Base-by-base conservation (phyloP, 2,797 vertebrate species). In the Gymnodraco acuticeps region DNA sequence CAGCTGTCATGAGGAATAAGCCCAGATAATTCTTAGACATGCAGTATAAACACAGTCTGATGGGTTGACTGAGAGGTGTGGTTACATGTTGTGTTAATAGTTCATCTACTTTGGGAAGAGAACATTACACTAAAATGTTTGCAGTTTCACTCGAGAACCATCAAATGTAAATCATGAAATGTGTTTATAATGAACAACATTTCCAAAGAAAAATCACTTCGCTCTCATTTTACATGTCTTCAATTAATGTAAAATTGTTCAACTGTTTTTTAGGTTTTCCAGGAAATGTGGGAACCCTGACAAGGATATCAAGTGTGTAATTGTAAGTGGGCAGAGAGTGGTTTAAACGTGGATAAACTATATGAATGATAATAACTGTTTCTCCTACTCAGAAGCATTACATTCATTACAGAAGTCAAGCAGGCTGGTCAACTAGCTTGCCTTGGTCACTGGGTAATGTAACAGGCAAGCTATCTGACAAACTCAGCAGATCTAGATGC, bases 1-100 rank as follows among this genome's bases (percentile, higher is more conserved):
- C 97, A 0, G 96, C 98, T 99, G 90, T 54, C 2, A 16, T 2
- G 38, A 86, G 15, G 71, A 41, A 66, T 1, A 8, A 13, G 4
- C 5, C 2, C 38, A 23, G 13, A 1, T 33, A 2, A 65, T 10
- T 12, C 1, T 5, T 33, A 15, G 2, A 38, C 47, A n/a, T 15
- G 41, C 15, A 53, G 14, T 8, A 45, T 51, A 23, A 54, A 16
- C 3, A 6, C 20, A 19, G 14, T 17, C 46, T n/a, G 17, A 38
- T 55, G 33, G 51, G 61, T 17, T 11, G 13, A 15, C n/a, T 31
- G 1, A 51, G n/a, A 45, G 13, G 10, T 23, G 17, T 11, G 23
- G 5, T 65, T 48, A 8, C 10, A 7, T 4, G 17, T 19, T 7
- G 14, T 45, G 20, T 53, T 17, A 5, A 16, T n/a, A 0, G 14